These are phyloP conservation scores for Idaea biselata DNA, from an alignment of 2,888 invertebrate genomes.

Conservation along the genomic window DNA sequence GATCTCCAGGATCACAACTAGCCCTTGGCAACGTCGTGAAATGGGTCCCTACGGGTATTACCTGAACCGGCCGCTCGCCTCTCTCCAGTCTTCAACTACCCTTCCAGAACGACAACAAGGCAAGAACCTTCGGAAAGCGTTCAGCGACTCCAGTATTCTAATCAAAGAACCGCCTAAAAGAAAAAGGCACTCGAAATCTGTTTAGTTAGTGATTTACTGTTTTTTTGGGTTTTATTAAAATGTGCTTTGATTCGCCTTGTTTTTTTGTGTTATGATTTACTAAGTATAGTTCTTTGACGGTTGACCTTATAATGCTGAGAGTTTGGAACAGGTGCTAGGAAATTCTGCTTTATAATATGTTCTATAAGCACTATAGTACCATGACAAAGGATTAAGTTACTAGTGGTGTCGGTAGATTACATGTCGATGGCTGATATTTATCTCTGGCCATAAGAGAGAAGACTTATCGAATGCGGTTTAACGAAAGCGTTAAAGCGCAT, in stretches of 20 bases:
- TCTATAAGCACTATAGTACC: background rate
- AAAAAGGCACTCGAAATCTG: slow-evolving; percentile 67
- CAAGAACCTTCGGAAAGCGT: slow-evolving; percentile 48
- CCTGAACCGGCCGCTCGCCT: slow-evolving; percentile 69
- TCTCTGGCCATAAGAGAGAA: no score
- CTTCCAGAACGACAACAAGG: slow-evolving; percentile 38
- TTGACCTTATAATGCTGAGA: no score
- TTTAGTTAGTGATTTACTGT: slow-evolving; percentile 31
- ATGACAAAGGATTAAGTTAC: no score
- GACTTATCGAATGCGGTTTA: no score
- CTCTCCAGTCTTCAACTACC: slow-evolving; percentile 42
- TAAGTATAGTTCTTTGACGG: no score
- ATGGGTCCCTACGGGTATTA: slow-evolving; percentile 83
- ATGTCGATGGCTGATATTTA: no score
- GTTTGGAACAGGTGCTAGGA: no score
- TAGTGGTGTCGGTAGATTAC: no score
- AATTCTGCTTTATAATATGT: background rate
- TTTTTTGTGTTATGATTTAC: slow-evolving; percentile 7
- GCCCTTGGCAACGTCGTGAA: slow-evolving; percentile 80
- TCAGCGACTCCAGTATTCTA: slow-evolving; percentile 62
- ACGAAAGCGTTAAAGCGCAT: no score
- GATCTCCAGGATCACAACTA: slow-evolving; percentile 76
- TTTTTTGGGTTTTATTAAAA: slow-evolving; percentile 1
- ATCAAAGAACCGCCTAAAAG: slow-evolving; percentile 58
- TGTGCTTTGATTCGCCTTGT: slow-evolving; percentile 9